A percentile compares a stretch with the other conserved stretches of the same genome.
Evolutionary conservation across 1,140 invertebrate genomes (phyloP).

Genomic region (Cydia strobilella): DNA sequence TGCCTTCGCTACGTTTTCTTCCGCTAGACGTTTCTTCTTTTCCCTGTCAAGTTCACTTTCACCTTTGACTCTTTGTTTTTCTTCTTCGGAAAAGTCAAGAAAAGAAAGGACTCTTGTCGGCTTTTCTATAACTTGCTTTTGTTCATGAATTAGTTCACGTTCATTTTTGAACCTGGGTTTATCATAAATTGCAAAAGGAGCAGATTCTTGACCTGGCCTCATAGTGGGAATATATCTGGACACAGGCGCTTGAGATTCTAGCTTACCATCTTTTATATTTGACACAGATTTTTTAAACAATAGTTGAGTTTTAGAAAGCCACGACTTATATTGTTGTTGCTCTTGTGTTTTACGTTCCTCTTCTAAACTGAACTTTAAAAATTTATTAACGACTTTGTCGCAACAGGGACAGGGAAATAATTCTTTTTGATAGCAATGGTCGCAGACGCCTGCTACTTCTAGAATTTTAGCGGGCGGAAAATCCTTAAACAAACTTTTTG

Average conservation of each 20-base stretch:
- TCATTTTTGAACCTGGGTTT: neutral
- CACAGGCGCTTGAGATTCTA: neutral
- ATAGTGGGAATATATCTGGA: neutral
- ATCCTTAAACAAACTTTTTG: neutral
- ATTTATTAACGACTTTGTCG: neutral
- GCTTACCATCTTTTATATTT: neutral
- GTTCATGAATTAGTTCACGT: neutral
- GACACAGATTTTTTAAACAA: neutral
- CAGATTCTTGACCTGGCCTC: neutral
- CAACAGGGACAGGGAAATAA: neutral
- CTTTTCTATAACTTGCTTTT: neutral
- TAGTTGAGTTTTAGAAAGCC: neutral
- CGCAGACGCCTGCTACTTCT: slow-evolving; percentile 2
- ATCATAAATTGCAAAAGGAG: neutral
- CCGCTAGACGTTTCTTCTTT: neutral
- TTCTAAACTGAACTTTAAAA: neutral
- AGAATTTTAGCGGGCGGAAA: neutral
- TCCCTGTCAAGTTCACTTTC: neutral
- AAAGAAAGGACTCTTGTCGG: slow-evolving; percentile 2
- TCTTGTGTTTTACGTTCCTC: neutral
- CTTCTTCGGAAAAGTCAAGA: neutral
- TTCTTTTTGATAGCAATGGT: neutral
- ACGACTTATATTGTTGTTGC: neutral
- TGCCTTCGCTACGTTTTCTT: neutral
- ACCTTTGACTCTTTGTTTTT: neutral